Percentiles rank a stretch among this genome's conserved stretches.
These are phyloP conservation scores for Myrmophylax atrothorax DNA, from an alignment of 2,113 vertebrate species.

Conservation along the genomic window DNA sequence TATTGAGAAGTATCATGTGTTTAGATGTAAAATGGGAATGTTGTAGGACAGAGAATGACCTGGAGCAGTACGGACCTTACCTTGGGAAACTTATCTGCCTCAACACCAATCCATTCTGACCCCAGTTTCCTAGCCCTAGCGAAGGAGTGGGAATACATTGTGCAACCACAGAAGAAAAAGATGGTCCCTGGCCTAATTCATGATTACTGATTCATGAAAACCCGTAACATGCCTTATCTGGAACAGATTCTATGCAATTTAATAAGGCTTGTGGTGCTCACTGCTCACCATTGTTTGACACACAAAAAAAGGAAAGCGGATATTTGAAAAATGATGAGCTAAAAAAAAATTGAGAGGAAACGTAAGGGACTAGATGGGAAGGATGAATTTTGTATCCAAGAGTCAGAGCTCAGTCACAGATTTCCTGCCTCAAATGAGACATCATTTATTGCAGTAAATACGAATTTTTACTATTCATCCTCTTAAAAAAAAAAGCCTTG, in stretches of 20 bases:
- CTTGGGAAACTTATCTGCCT: neutral
- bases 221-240: neutral
- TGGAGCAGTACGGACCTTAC: neutral
- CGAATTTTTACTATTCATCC: neutral
- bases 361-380: neutral
- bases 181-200: neutral
- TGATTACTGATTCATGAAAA: neutral
- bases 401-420: neutral
- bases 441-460: neutral
- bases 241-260: neutral
- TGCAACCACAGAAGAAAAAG: neutral
- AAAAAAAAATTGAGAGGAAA: neutral
- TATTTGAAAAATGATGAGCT: neutral
- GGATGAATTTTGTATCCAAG: neutral
- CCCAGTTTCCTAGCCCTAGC: neutral
- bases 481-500: neutral
- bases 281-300: neutral
- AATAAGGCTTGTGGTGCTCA: neutral
- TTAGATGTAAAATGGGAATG: neutral
- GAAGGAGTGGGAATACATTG: neutral
- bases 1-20: neutral
- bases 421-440: conserved; percentile 3
- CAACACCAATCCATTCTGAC: neutral
- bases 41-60: neutral
- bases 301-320: neutral